These are phyloP conservation scores for Anoura caudifer DNA, from an alignment of 2,113 vertebrate species.

Conservation along the genomic window DNA sequence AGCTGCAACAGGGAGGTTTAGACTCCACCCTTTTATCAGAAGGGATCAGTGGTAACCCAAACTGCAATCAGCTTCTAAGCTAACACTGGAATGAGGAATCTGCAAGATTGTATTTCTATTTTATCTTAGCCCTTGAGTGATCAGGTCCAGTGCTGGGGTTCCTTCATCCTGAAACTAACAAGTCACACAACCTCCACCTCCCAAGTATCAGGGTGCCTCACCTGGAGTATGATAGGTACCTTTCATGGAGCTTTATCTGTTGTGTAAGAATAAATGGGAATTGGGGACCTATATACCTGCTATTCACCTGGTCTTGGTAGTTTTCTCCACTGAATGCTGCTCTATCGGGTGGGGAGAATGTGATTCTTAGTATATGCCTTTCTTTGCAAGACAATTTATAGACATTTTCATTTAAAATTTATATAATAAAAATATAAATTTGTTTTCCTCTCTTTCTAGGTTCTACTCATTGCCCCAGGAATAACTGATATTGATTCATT, in stretches of 20 bases:
- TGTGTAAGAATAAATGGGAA: not conserved
- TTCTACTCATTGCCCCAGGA: not conserved
- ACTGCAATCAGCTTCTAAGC: not conserved
- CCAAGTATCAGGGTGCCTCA: not conserved
- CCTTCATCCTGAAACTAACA: not conserved
- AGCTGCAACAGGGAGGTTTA: not conserved
- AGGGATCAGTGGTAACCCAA: not conserved
- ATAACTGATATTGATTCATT: not conserved
- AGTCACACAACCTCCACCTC: not conserved
- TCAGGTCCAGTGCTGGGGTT: not conserved
- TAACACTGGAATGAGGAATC: not conserved
- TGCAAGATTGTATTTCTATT: not conserved
- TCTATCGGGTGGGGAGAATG: not conserved
- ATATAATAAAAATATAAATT: not conserved
- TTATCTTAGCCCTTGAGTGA: not conserved
- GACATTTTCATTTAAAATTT: not conserved
- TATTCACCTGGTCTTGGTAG: not conserved
- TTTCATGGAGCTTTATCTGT: not conserved
- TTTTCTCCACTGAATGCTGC: not conserved
- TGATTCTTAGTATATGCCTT: not conserved
- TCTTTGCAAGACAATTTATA: not conserved
- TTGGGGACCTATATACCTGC: not conserved
- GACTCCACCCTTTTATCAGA: not conserved
- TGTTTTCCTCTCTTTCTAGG: not conserved
- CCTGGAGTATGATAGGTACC: not conserved